phyloP scores from a whole-genome alignment of 2,797 vertebrate species.

The Emydoidea blandingii region DNA sequence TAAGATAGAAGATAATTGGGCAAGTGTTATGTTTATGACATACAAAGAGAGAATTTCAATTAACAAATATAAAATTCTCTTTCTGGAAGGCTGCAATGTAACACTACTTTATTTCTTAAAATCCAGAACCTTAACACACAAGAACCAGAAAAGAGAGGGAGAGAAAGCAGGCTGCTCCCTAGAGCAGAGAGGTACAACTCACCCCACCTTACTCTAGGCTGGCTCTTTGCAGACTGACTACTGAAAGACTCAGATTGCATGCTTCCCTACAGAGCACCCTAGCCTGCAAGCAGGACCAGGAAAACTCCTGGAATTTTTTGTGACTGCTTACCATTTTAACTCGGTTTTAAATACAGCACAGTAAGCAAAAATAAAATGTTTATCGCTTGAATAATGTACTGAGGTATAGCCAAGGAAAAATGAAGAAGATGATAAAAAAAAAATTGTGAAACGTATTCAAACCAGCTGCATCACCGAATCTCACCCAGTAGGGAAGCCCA shows the following conservation, averaged over 20 bases:
- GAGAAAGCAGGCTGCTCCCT: not conserved
- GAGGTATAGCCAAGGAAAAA: not conserved
- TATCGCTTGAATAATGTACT: not conserved
- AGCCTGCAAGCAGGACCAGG: not conserved
- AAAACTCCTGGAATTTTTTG: not conserved
- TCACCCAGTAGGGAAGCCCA: not conserved
- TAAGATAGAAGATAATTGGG: not conserved
- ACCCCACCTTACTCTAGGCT: not conserved
- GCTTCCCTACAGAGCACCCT: not conserved
- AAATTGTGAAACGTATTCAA: not conserved
- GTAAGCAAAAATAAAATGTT: not conserved
- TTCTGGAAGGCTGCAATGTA: not conserved
- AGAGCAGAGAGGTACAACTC: not conserved
- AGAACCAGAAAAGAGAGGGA: not conserved
- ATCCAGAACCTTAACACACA: not conserved
- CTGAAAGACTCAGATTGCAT: not conserved
- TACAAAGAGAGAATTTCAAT: not conserved
- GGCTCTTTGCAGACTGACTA: not conserved
- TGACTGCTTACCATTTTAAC: not conserved
- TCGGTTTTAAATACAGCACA: not conserved
- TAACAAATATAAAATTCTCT: not conserved
- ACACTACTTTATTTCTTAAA: not conserved
- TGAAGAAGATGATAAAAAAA: not conserved
- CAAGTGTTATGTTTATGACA: not conserved
- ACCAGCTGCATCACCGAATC: fast-evolving